Evolutionary conservation across 2,888 invertebrate genomes (phyloP).

Genomic region (Netelia fuscicornis): DNA sequence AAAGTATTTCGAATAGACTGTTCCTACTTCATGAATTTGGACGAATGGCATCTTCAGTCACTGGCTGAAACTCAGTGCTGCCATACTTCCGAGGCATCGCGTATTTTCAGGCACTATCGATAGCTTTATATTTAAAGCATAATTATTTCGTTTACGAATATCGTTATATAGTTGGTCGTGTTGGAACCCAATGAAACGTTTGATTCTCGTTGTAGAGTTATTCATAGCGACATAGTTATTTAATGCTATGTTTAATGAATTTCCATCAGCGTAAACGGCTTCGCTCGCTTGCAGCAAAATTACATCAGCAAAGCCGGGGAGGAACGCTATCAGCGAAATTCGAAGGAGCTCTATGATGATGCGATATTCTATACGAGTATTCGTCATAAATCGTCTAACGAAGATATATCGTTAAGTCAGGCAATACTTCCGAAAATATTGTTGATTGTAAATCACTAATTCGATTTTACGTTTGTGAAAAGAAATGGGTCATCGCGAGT

Average conservation of each 20-base stretch:
- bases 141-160: constrained; percentile 24
- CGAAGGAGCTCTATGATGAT: background rate
- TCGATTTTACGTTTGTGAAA: background rate
- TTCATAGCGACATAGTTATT: background rate
- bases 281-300: constrained; percentile 19
- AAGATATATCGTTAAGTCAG: no score
- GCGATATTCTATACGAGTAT: no score
- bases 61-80: background rate
- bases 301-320: background rate
- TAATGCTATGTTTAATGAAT: constrained; percentile 9
- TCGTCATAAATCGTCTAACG: no score
- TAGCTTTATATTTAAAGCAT: background rate
- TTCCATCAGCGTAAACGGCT: constrained; percentile 10
- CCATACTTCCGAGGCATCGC: no score
- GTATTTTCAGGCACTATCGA: background rate
- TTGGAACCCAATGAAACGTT: constrained; percentile 19
- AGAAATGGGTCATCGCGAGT: background rate
- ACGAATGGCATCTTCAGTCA: no score
- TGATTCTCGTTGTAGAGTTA: constrained; percentile 5
- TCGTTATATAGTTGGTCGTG: background rate
- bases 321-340: background rate
- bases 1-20: no score
- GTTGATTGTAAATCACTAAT: no score
- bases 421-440: no score
- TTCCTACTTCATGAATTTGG: no score